Evolutionary conservation across 2,888 invertebrate species (phyloP), one percentile per base, ranked within the genome.

Genomic region (Lepetodrilus schrolli): DNA sequence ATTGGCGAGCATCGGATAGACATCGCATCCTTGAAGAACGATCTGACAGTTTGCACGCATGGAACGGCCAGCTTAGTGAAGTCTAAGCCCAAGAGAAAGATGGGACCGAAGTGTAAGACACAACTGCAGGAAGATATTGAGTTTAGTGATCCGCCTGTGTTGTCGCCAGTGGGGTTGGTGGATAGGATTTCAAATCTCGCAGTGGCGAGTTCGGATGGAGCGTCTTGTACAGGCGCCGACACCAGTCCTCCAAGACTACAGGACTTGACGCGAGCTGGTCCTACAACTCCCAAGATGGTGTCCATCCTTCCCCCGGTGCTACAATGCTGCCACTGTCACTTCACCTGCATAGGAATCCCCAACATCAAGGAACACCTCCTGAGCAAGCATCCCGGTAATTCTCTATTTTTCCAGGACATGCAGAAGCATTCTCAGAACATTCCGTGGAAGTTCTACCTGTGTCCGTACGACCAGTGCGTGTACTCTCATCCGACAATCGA

Each of bases 241-340:
- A 47, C 70, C 1, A 70, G 66, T 30, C 49, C 51, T 34, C 17
- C 30, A 1, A 70, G n/a, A n/a, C n/a, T n/a, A n/a, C n/a, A n/a
- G n/a, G n/a, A n/a, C n/a, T n/a, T n/a, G n/a, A 81, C 65, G 49
- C 81, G 48, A 80, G 79, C 65, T 82, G 83, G 43, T 20, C 34
- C 1, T 30, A 34, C 23, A n/a, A 38, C 8, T 70, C 74, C 17
- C 47, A 49, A 21, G 47, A 69, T 36, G 17, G 71, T 17, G 72
- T 78, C 3, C 71, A 65, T 49, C 65, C 74, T 51, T 72, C 51
- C 51, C 4, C 51, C 51, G 13, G 51, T 51, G 10, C 26, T 51
- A n/a, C 21, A 51, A 13, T 51, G 51, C 30, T 26, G 51, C n/a
- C 23, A 51, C 13, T 51, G 51, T 51, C 23, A 21, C 10, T 51